Evolutionary conservation across 2,888 invertebrate species (phyloP), one percentile per base, ranked within the genome.

Genomic region (Clepsis dumicolana): DNA sequence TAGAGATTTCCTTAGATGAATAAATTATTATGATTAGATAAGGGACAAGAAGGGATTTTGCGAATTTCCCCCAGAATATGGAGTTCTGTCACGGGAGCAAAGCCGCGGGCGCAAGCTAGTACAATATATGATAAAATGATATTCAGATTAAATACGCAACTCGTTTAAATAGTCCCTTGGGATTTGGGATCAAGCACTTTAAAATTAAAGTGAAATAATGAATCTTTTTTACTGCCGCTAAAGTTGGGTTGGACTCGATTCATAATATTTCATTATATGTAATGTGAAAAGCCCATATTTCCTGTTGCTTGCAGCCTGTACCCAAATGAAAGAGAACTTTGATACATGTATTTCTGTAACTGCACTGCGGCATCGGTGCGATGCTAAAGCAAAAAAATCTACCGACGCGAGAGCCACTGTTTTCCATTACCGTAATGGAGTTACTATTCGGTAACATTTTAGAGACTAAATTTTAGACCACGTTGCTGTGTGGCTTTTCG

Each of bases 381-480:
- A 82, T 82, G 83, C 80, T 79, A 81, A 84, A 85, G 76, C 71
- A 84, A 77, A 77, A 77, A 87, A 85, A 83, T 74, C 80, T 79
- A 83, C 80, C 84, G 80, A 82, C 86, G 81, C 74, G 82, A 85
- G 84, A 84, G 84, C 83, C 87, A 88, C 86, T 90, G 88, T 90
- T 89, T 89, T 89, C 90, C 90, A 91, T 90, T 90, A 90, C 80
- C 77, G 78, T 90, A 91, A 91, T 90, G 89, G 88, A 87, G 86
- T 88, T 87, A 88, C 79, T 86, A 87, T 86, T 82, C 84, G 79
- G 83, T 84, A 81, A 86, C 79, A 84, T 87, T 89, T 87, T 84
- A 83, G 83, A 80, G 80, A 80, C 82, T 80, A 82, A 80, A 80
- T 84, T 84, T 83, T 82, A 71, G 77, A 71, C 71, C 59, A 65